phyloP scores from a whole-genome alignment of 2,888 invertebrate species.

The Aradus depressus region DNA sequence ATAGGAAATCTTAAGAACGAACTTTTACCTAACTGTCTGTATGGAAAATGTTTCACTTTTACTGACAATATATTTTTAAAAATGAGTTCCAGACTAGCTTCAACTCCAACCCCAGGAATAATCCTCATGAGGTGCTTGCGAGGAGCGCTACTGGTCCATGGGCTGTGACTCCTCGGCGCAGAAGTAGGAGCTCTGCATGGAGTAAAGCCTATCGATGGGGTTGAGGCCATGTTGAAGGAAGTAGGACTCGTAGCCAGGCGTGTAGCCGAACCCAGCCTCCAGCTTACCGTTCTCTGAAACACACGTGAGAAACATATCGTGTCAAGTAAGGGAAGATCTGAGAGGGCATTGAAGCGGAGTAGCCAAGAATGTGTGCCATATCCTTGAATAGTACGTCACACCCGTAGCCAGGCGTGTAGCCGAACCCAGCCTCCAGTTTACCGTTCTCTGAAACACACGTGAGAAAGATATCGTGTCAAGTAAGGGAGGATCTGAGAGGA shows the following conservation, averaged over 20 bases:
- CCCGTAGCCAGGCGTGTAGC: slow-evolving; percentile 10
- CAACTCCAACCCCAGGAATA: background rate
- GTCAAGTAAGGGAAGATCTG: too few species aligned
- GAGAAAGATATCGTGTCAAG: too few species aligned
- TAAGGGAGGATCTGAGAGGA: too few species aligned
- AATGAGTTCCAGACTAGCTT: too few species aligned
- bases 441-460: slow-evolving; percentile 8
- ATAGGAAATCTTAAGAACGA: too few species aligned
- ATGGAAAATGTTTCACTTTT: too few species aligned
- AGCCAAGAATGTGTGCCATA: too few species aligned
- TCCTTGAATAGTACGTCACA: too few species aligned
- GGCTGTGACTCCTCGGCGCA: slow-evolving; percentile 41
- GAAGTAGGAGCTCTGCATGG: slow-evolving; percentile 54
- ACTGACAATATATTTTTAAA: too few species aligned
- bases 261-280: slow-evolving; percentile 13
- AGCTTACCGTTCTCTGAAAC: slow-evolving; percentile 14
- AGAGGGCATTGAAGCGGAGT: too few species aligned
- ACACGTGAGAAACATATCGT: too few species aligned
- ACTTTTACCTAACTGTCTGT: too few species aligned
- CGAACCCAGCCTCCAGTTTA: slow-evolving; percentile 16
- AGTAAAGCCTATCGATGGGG: slow-evolving; percentile 51
- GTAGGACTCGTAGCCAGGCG: slow-evolving; percentile 9
- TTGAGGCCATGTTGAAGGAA: slow-evolving; percentile 34
- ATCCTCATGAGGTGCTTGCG: background rate
- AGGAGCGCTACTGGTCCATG: background rate